Conservation (phyloP, 2,797 vertebrate genomes). For the Sebastes diploproa region DNA sequence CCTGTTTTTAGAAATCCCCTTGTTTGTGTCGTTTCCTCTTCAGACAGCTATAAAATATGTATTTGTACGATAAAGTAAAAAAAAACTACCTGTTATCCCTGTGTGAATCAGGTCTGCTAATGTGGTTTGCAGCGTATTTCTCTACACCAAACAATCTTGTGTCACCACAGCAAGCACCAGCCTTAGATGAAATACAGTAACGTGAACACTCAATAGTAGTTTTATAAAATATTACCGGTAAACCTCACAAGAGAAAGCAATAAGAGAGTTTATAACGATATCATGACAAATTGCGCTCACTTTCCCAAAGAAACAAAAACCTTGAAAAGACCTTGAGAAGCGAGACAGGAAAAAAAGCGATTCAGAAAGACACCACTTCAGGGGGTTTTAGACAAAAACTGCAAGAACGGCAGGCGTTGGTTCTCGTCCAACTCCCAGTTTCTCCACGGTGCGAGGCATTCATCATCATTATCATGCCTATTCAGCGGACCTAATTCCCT, state of each 20-base stretch:
- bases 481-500: conserved; percentile 72
- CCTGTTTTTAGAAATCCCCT: conserved; percentile 23
- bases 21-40: background rate
- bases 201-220: background rate
- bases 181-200: background rate
- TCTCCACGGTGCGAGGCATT: conserved; percentile 71
- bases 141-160: background rate
- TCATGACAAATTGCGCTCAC: conserved; percentile 28
- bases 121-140: background rate
- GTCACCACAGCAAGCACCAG: background rate
- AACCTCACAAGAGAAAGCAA: background rate
- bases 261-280: conserved; percentile 1
- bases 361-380: conserved; percentile 50
- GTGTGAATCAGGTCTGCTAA: background rate
- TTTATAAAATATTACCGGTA: background rate
- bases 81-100: background rate
- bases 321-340: conserved; percentile 46
- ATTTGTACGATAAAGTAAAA: background rate
- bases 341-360: conserved; percentile 23
- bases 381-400: conserved; percentile 54
- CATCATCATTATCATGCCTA: conserved; percentile 75
- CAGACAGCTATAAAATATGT: background rate
- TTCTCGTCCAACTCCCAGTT: conserved; percentile 69
- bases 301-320: conserved; percentile 6
- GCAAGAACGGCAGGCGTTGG: conserved; percentile 64